These are phyloP conservation scores for Promerops cafer DNA, from an alignment of 2,113 vertebrate species.

Conservation along the genomic window DNA sequence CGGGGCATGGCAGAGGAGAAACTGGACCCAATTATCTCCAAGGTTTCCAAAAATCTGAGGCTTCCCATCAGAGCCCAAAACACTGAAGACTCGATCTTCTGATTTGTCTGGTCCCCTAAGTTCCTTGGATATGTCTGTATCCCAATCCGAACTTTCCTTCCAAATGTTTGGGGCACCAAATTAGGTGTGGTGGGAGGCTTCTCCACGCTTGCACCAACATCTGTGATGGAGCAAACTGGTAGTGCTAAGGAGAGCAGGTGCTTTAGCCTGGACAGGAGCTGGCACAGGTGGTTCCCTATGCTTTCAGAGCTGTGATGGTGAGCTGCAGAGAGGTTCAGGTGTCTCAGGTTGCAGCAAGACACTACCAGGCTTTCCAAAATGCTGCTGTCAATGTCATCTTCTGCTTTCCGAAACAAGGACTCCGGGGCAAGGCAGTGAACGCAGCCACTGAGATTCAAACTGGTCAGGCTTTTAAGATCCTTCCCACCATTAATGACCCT, in stretches of 20 bases:
- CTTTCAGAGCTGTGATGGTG: slow-evolving; percentile 85
- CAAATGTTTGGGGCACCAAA: slow-evolving; percentile 73
- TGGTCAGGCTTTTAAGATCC: slow-evolving; percentile 81
- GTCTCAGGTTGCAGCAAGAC: slow-evolving; percentile 79
- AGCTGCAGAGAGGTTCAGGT: slow-evolving; percentile 91
- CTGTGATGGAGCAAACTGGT: slow-evolving; percentile 84
- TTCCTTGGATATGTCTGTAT: slow-evolving; percentile 68
- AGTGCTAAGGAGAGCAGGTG: slow-evolving; percentile 83
- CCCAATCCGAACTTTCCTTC: slow-evolving; percentile 85
- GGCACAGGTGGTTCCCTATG: slow-evolving; percentile 82
- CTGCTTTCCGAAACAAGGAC: slow-evolving; percentile 74
- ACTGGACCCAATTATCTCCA: slow-evolving; percentile 90
- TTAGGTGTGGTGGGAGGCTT: slow-evolving; percentile 49
- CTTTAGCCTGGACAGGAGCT: slow-evolving; percentile 78
- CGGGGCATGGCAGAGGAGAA: slow-evolving; percentile 91
- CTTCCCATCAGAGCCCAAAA: slow-evolving; percentile 79
- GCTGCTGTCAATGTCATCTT: slow-evolving; percentile 84
- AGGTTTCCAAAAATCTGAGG: slow-evolving; percentile 77
- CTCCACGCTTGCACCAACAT: slow-evolving; percentile 46
- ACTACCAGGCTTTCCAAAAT: slow-evolving; percentile 79
- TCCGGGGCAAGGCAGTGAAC: slow-evolving; percentile 82
- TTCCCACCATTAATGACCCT: slow-evolving; percentile 79
- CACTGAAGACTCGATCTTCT: slow-evolving; percentile 61
- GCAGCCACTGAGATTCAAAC: slow-evolving; percentile 91
- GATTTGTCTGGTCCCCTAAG: slow-evolving; percentile 39